Evolutionary conservation across 2,888 invertebrate genomes (phyloP).

Genomic region (Electrophaes corylata): DNA sequence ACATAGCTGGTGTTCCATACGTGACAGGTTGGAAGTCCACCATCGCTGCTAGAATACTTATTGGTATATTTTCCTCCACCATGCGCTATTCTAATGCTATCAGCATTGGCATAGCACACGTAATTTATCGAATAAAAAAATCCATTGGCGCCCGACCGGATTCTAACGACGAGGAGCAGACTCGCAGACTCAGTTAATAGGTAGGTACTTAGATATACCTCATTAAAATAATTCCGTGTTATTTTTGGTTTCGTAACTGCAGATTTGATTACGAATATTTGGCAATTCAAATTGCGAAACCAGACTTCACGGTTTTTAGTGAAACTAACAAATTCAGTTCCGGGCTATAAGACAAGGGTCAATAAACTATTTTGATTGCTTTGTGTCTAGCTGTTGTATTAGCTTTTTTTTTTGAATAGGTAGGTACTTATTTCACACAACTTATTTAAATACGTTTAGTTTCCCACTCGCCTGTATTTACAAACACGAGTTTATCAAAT

Average conservation of each 20-base stretch:
- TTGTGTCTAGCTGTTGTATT: conserved; percentile 9
- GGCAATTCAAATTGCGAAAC: neutral
- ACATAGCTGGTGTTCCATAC: too few species aligned
- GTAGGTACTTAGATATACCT: too few species aligned
- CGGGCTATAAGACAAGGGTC: conserved; percentile 28
- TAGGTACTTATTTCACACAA: conserved; percentile 1
- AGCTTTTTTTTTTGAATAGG: neutral
- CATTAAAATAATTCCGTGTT: conserved; percentile 1
- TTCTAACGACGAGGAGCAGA: too few species aligned
- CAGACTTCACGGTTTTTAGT: conserved; percentile 32
- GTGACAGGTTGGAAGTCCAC: too few species aligned
- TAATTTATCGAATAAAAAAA: too few species aligned
- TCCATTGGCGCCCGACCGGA: too few species aligned
- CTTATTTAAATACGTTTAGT: neutral
- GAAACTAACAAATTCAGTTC: conserved; percentile 24
- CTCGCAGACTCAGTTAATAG: too few species aligned
- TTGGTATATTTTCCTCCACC: too few species aligned
- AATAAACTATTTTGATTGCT: conserved; percentile 27
- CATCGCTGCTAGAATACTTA: too few species aligned
- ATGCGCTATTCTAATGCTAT: too few species aligned
- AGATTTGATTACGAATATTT: conserved; percentile 4
- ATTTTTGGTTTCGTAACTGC: conserved; percentile 9
- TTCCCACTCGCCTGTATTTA: neutral
- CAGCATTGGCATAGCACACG: too few species aligned
- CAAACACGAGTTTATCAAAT: neutral